phyloP scores from a whole-genome alignment of 2,113 vertebrate species.

The Acinonyx jubatus region DNA sequence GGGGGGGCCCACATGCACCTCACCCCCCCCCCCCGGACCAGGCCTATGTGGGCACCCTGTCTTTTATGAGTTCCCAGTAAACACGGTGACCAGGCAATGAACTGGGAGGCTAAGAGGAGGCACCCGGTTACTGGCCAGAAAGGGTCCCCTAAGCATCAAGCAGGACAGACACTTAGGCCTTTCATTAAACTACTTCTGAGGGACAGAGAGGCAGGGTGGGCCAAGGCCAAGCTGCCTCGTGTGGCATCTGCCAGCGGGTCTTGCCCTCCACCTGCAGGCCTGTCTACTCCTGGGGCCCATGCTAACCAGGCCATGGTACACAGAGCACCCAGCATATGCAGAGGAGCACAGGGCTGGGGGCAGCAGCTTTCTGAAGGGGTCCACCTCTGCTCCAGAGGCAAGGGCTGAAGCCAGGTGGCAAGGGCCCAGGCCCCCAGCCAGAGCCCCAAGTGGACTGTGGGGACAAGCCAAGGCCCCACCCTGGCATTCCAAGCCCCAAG shows the following conservation, averaged over 20 bases:
- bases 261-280: neutral
- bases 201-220: neutral
- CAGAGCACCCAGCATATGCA: fast-evolving
- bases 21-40: neutral
- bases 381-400: neutral
- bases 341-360: too few relatives aligned
- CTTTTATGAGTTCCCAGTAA: neutral
- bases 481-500: neutral
- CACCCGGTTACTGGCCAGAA: too few relatives aligned
- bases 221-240: neutral
- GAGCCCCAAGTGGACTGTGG: neutral
- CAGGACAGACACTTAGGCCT: neutral
- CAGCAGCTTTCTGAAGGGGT: neutral
- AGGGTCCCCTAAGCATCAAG: neutral
- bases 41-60: neutral
- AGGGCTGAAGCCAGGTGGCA: fast-evolving
- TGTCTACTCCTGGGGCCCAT: neutral
- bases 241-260: neutral
- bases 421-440: neutral
- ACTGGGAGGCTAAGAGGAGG: neutral
- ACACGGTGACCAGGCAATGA: fast-evolving
- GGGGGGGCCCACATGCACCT: too few relatives aligned
- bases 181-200: neutral
- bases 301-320: neutral
- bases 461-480: neutral